Percentiles rank a stretch among this genome's conserved stretches.
These are phyloP conservation scores for Anas bernieri DNA, from an alignment of 2,797 vertebrate species.

Conservation along the genomic window DNA sequence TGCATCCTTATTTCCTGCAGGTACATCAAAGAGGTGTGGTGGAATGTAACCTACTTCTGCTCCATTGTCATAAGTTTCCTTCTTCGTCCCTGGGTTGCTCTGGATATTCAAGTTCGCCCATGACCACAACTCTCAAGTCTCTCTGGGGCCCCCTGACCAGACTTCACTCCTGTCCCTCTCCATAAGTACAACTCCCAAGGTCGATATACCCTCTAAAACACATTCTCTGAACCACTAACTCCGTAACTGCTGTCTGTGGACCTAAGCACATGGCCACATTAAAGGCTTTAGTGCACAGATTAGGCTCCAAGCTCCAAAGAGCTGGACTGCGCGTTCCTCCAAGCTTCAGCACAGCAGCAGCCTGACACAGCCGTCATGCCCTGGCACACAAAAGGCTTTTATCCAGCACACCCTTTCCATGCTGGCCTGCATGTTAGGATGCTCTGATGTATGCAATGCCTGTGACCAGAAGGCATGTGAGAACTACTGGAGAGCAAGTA, in stretches of 20 bases:
- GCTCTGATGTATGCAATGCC: not conserved
- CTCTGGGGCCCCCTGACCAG: not conserved
- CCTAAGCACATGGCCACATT: not conserved
- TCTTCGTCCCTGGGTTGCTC: not conserved
- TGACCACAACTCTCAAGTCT: not conserved
- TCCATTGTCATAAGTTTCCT: not conserved
- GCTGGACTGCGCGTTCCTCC: not conserved
- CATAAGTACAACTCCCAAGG: not conserved
- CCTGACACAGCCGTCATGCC: not conserved
- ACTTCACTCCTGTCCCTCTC: not conserved
- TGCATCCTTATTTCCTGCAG: not conserved
- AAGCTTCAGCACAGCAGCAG: not conserved
- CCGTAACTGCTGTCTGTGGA: not conserved
- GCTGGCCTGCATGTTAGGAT: not conserved
- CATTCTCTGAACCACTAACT: not conserved
- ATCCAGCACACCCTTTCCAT: not conserved
- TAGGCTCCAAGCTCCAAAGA: fast-evolving
- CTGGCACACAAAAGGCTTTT: not conserved
- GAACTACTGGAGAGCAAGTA: not conserved
- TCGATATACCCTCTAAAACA: not conserved
- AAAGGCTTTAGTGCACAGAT: not conserved
- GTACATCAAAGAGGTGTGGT: not conserved
- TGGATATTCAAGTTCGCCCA: not conserved
- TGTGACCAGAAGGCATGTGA: not conserved
- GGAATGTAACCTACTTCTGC: not conserved